Conservation (phyloP, 2,797 vertebrate species). For the Enteromius trimaculatus region DNA sequence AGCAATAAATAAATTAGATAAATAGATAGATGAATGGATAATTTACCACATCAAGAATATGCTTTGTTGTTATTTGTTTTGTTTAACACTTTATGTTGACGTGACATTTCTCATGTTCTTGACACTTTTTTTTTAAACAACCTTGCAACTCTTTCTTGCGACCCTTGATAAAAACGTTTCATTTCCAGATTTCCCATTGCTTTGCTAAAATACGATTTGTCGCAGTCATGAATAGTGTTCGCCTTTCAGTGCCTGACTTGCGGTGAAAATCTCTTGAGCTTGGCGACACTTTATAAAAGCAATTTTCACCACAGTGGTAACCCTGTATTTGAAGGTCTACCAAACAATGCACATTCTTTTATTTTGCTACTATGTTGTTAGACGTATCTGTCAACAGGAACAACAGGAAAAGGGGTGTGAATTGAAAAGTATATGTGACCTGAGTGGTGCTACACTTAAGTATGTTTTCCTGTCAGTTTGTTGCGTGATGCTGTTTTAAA, state of each 20-base stretch:
- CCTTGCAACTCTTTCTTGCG: neutral
- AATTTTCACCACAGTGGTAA: constrained; percentile 40
- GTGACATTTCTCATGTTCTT: neutral
- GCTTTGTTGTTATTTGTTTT: neutral
- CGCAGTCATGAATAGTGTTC: constrained; percentile 36
- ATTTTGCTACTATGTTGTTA: constrained; percentile 43
- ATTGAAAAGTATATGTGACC: constrained; percentile 47
- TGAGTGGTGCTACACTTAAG: constrained; percentile 45
- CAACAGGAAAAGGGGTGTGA: constrained; percentile 47
- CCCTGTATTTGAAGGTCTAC: constrained; percentile 43
- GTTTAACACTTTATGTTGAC: neutral
- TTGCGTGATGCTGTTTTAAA: constrained; percentile 37
- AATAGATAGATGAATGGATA: neutral
- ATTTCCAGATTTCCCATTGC: constrained; percentile 14
- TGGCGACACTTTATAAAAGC: constrained; percentile 41
- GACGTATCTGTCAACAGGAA: constrained; percentile 39
- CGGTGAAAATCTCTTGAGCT: constrained; percentile 31
- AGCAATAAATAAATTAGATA: neutral
- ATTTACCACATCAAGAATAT: neutral
- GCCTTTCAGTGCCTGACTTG: constrained; percentile 10
- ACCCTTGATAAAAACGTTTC: constrained; percentile 5
- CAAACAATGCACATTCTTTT: constrained; percentile 43
- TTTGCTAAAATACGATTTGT: constrained; percentile 4
- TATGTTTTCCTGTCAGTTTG: constrained; percentile 44
- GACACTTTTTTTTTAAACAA: too few relatives aligned